These are phyloP conservation scores for Eilema sororculum DNA, from an alignment of 2,888 invertebrate species.

Conservation along the genomic window DNA sequence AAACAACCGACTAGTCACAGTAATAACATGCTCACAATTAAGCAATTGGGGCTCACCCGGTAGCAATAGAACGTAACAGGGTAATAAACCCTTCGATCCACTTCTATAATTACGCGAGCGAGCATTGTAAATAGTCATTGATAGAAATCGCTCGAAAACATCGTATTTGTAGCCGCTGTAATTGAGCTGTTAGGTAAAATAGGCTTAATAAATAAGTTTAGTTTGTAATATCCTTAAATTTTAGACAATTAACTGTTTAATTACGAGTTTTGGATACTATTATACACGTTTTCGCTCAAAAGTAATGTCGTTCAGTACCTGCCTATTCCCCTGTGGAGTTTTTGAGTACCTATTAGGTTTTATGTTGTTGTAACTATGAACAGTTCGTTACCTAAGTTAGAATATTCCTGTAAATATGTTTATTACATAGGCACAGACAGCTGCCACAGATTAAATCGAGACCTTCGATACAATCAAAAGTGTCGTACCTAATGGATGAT, in stretches of 20 bases:
- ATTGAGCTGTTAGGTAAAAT: constrained; percentile 48
- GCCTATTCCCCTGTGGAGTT: background rate
- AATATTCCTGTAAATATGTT: background rate
- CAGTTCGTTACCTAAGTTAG: no score
- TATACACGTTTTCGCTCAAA: constrained; percentile 10
- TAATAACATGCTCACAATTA: constrained; percentile 13
- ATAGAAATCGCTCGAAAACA: constrained; percentile 51
- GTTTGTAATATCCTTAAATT: constrained; percentile 49
- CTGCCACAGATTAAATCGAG: no score
- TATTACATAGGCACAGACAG: no score
- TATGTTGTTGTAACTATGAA: background rate
- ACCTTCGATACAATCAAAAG: no score
- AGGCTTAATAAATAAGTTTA: constrained; percentile 46
- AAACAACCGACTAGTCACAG: background rate
- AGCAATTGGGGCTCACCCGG: constrained; percentile 10
- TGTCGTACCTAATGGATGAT: no score
- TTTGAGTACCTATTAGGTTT: background rate
- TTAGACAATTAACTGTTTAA: constrained; percentile 37
- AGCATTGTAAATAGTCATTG: constrained; percentile 52
- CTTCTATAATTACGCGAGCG: constrained; percentile 42
- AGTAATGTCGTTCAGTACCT: background rate
- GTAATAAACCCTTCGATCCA: constrained; percentile 38
- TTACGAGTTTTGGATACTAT: constrained; percentile 27
- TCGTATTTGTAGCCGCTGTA: constrained; percentile 27
- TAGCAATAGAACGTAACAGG: constrained; percentile 12